Evolutionary conservation across 2,797 vertebrate genomes (phyloP).

Genomic region (Urosaurus nigricauda): DNA sequence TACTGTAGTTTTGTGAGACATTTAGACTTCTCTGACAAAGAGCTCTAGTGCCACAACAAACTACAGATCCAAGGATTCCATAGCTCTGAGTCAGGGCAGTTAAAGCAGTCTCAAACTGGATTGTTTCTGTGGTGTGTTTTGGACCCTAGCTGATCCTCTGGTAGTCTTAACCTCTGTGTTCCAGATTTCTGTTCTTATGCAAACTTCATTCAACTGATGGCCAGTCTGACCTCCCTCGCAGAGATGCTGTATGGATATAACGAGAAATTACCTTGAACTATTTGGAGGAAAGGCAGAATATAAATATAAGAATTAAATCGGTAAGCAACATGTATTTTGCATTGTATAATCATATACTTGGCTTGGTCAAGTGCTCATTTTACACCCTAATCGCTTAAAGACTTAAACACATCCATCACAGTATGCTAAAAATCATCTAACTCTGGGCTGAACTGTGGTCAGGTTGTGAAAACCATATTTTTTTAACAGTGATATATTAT

Average conservation of each 20-base stretch:
- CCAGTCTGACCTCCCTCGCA: too few relatives aligned
- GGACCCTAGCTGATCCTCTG: not conserved
- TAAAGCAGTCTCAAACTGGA: too few relatives aligned
- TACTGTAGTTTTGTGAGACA: too few relatives aligned
- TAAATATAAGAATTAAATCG: not conserved
- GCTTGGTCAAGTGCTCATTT: not conserved
- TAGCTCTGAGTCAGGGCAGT: too few relatives aligned
- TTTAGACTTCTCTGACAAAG: too few relatives aligned
- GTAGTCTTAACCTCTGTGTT: too few relatives aligned
- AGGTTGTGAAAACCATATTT: conserved; percentile 10
- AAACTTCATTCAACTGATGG: not conserved
- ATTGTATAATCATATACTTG: not conserved
- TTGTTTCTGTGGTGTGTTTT: too few relatives aligned
- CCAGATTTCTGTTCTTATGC: not conserved
- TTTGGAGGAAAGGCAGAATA: not conserved
- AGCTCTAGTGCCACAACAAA: too few relatives aligned
- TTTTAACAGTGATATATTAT: not conserved
- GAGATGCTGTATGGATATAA: too few relatives aligned
- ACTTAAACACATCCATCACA: not conserved
- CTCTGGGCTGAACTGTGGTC: not conserved
- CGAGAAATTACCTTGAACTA: not conserved
- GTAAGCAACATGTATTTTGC: too few relatives aligned
- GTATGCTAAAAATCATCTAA: not conserved
- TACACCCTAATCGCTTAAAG: not conserved
- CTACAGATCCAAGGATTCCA: too few relatives aligned